Base-by-base conservation (phyloP, 2,113 vertebrate species). In the Platysteira castanea region DNA sequence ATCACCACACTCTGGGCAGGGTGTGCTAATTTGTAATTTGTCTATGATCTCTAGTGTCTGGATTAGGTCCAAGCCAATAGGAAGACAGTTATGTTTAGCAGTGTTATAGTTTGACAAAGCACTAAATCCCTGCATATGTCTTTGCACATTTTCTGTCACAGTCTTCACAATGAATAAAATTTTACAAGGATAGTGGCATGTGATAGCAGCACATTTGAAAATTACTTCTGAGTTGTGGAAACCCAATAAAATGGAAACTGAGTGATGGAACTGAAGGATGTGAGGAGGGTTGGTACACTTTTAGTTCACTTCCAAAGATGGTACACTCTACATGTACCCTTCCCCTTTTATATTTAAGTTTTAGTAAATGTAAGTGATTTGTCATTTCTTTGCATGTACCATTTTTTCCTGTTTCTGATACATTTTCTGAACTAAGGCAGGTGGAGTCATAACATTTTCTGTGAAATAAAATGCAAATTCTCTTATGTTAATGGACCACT, bases 381-480 rank as follows among this genome's bases (percentile, higher is more conserved):
- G 31, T 65, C 13, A 82, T 54, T 95, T 28, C 54, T 92, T 76
- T 75, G 52, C 37, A 46, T 27, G 35, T 92, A 78, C 17, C 5
- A 27, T 64, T 92, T 68, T 92, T 70, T 86, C 26, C 44, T 69
- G 30, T 84, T 95, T 94, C 91, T 84, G 67, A 35, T 92, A 50
- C 44, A 30, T 87, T 83, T 33, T 76, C n/a, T 93, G 61, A 98
- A 95, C 80, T 80, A 95, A 84, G 69, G 69, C 95, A 98, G 94
- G 96, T 97, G 88, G 93, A 90, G 49, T 93, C 74, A 88, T 93
- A 97, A 96, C 33, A 94, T 93, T 97, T 96, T 71, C 74, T 96
- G 65, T 94, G 86, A 97, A 97, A 97, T 96, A 97, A 97, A 97
- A 97, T 97, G 90, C 87, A 97, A 97, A 96, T 97, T 97, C 53